Evolutionary conservation across 2,888 invertebrate genomes (phyloP), one percentile per base, ranked within the genome.

Genomic region (Apomyelois bistriatella): DNA sequence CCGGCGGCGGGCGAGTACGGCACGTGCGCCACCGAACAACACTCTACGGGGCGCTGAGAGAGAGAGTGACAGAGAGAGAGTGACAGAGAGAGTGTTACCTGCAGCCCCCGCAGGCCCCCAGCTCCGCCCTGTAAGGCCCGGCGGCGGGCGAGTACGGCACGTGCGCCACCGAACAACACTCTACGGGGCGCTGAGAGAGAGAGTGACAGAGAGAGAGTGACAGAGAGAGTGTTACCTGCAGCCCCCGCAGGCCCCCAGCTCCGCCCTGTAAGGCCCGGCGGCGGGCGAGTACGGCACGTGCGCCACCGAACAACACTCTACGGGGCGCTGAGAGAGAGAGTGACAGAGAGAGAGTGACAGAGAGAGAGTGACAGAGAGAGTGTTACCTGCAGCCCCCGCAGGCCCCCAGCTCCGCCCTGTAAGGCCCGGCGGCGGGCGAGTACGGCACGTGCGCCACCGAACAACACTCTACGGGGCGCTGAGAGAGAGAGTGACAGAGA

Each of bases 401-500:
- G 0, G 66, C 58, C 3, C 82, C 75, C 0, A 88, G 67, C 57
- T 88, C 88, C 0, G 83, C 85, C 15, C 84, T 62, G 56, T 85
- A 83, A 0, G 87, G 87, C 0, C 85, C 85, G 0, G 83, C 55
- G 13, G 83, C 86, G 0, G 86, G 81, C 2, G 86, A 80, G 77
- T 98, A 98, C 0, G 98, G 98, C 63, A 98, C 93, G 79, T 99
- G 98, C 59, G 86, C 85, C 30, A 79, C 65, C n/a, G n/a, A n/a
- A n/a, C n/a, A n/a, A n/a, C n/a, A n/a, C n/a, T n/a, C n/a, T n/a
- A n/a, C n/a, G n/a, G n/a, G n/a, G n/a, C n/a, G n/a, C n/a, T n/a
- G n/a, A n/a, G n/a, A n/a, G n/a, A n/a, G n/a, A n/a, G 28, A 28
- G 7, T 5, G 7, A 28, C 28, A 3, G 3, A 28, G 28, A 28